phyloP scores from a whole-genome alignment of 2,113 vertebrate genomes.

The Eublepharis macularius region DNA sequence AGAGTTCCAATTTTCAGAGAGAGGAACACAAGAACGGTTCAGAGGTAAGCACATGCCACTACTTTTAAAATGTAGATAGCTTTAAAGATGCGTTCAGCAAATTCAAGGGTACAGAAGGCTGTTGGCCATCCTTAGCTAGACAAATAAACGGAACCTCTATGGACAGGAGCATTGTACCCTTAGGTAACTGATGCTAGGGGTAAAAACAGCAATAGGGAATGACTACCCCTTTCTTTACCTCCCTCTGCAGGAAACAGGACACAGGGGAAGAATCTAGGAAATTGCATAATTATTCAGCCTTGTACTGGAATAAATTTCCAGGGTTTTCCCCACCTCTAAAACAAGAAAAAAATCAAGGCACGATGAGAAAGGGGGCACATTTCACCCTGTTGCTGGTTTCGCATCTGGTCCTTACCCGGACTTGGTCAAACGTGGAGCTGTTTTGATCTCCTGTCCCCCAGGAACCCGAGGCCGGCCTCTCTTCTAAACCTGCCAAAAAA shows the following conservation, averaged over 20 bases:
- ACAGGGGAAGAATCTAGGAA: too few relatives aligned
- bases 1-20: too few relatives aligned
- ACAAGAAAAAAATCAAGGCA: not conserved
- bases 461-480: constrained; percentile 88
- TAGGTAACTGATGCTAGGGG: not conserved
- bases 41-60: too few relatives aligned
- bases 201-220: too few relatives aligned
- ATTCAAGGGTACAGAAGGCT: too few relatives aligned
- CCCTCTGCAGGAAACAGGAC: too few relatives aligned
- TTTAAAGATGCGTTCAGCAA: too few relatives aligned
- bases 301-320: not conserved
- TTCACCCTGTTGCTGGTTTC: constrained; percentile 15
- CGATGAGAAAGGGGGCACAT: not conserved
- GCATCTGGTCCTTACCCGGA: constrained; percentile 82
- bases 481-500: constrained; percentile 82
- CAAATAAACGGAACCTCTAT: not conserved
- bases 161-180: not conserved
- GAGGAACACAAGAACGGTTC: too few relatives aligned
- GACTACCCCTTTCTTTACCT: too few relatives aligned
- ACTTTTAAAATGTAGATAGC: too few relatives aligned
- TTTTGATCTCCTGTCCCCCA: constrained; percentile 92
- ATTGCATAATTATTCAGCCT: too few relatives aligned
- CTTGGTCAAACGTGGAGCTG: constrained; percentile 91
- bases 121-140: not conserved
- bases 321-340: not conserved